These are phyloP conservation scores for Rafetus swinhoei DNA, from an alignment of 2,113 vertebrate genomes.

Conservation along the genomic window DNA sequence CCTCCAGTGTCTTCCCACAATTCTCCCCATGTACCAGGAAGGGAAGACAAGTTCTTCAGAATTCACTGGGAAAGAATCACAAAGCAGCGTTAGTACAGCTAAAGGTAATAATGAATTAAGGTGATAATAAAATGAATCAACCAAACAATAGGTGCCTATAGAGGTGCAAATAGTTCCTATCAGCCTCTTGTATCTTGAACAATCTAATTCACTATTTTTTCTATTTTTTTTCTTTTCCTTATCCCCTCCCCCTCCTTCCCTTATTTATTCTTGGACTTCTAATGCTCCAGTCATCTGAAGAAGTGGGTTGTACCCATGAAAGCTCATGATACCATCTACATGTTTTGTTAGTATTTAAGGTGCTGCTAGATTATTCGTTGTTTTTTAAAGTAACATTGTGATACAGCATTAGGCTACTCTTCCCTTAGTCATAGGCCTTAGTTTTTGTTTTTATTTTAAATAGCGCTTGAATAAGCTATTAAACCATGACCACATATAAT, in stretches of 20 bases:
- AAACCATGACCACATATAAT: slow-evolving; percentile 14
- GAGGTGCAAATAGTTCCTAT: too few species aligned
- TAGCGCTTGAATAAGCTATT: not conserved
- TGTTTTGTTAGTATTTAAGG: too few species aligned
- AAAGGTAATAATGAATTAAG: not conserved
- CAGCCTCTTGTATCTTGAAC: too few species aligned
- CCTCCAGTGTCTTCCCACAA: not conserved
- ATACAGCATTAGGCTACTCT: not conserved
- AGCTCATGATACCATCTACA: too few species aligned
- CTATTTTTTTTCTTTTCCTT: too few species aligned
- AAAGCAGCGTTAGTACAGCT: not conserved
- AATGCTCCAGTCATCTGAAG: too few species aligned
- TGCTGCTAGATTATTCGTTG: too few species aligned
- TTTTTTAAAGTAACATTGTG: not conserved
- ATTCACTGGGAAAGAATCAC: not conserved
- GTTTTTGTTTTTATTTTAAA: not conserved
- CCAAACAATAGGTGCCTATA: too few species aligned
- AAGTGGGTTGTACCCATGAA: too few species aligned
- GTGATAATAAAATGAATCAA: not conserved
- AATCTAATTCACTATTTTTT: too few species aligned
- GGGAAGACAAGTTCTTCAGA: not conserved
- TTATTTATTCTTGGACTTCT: too few species aligned
- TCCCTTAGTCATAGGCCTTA: not conserved
- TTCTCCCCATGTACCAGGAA: not conserved
- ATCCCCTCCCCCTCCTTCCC: too few species aligned